Conservation (phyloP, 1,140 invertebrate species). For the Cydia pomonella region DNA sequence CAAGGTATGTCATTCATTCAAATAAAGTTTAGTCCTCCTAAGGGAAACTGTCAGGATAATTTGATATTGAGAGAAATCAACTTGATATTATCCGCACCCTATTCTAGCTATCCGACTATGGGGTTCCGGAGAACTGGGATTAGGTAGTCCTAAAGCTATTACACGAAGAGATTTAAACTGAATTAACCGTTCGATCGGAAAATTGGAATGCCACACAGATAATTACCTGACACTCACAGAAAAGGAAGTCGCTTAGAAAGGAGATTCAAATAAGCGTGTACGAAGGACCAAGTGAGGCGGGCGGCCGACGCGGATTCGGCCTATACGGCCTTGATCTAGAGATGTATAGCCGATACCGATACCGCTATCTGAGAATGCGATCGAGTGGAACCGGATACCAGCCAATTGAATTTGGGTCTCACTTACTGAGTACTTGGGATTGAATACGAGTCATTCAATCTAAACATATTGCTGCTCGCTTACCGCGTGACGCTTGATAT, state of each 20-base stretch:
- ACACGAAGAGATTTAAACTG: constrained; percentile 79
- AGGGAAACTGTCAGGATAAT: neutral
- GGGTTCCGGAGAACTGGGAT: constrained; percentile 67
- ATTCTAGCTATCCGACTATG: constrained; percentile 45
- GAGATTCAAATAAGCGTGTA: constrained; percentile 77
- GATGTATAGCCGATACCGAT: constrained; percentile 58
- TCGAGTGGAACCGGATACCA: constrained; percentile 58
- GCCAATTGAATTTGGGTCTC: constrained; percentile 54
- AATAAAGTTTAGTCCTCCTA: neutral
- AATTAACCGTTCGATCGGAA: constrained; percentile 80
- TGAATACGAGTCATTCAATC: constrained; percentile 38
- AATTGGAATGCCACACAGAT: constrained; percentile 81
- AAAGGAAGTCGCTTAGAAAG: constrained; percentile 74
- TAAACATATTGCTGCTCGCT: constrained; percentile 31
- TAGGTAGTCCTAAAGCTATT: constrained; percentile 72
- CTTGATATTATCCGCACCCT: constrained; percentile 47
- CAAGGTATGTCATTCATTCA: neutral
- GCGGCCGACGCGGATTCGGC: constrained; percentile 46
- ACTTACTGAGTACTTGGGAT: constrained; percentile 45
- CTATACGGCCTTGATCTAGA: constrained; percentile 54
- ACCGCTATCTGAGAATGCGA: constrained; percentile 52
- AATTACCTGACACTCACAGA: constrained; percentile 81
- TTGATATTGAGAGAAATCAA: constrained; percentile 41
- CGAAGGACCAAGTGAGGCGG: constrained; percentile 66
- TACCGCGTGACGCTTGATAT: neutral